Evolutionary conservation across 2,888 invertebrate genomes (phyloP).

Genomic region (Euclidia mi): DNA sequence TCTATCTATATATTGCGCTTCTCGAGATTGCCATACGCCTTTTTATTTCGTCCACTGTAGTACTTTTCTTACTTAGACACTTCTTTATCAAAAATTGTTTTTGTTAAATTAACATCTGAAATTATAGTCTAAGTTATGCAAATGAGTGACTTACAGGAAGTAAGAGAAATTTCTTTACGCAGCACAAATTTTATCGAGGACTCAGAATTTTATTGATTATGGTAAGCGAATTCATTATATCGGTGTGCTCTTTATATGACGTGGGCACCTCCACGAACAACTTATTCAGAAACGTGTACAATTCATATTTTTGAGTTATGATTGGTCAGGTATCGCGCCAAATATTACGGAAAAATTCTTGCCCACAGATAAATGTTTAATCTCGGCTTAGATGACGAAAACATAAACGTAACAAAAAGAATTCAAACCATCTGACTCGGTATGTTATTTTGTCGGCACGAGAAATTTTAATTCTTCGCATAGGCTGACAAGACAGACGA

Average conservation of each 20-base stretch:
- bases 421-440: no score
- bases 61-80: slow-evolving; percentile 27
- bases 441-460: no score
- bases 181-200: slow-evolving; percentile 84
- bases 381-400: no score
- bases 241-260: slow-evolving; percentile 74
- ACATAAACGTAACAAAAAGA: no score
- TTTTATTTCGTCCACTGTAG: no score
- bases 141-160: slow-evolving; percentile 71
- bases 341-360: no score
- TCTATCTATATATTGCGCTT: no score
- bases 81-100: slow-evolving; percentile 14
- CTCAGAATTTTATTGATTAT: slow-evolving; percentile 87
- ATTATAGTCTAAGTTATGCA: slow-evolving; percentile 70
- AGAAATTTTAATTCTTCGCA: no score
- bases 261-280: slow-evolving; percentile 46
- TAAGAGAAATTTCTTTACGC: slow-evolving; percentile 78
- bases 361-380: no score
- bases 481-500: background rate
- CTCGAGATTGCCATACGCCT: no score
- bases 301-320: slow-evolving; percentile 32
- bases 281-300: slow-evolving; percentile 44
- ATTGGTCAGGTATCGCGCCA: slow-evolving; percentile 1
- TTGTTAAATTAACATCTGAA: slow-evolving; percentile 37
- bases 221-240: slow-evolving; percentile 87